These are phyloP conservation scores for Pyrochroa serraticornis DNA, from an alignment of 2,888 invertebrate genomes.

Conservation along the genomic window DNA sequence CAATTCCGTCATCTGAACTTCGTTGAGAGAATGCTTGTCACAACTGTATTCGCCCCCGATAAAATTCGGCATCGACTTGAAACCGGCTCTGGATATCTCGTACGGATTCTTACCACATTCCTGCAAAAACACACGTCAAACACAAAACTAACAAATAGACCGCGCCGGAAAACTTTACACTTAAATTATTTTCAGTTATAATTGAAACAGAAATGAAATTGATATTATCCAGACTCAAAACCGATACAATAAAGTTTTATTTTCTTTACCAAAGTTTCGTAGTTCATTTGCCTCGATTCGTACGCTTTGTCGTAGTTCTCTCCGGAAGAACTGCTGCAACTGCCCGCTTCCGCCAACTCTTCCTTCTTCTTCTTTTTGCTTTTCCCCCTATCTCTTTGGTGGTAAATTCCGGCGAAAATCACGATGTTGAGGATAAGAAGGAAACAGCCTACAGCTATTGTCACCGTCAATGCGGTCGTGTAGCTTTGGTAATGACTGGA, in stretches of 20 bases:
- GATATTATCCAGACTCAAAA: neutral
- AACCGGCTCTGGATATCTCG: constrained; percentile 62
- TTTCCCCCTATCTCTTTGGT: constrained; percentile 73
- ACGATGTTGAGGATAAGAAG: constrained; percentile 80
- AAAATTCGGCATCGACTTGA: constrained; percentile 62
- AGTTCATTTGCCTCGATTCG: constrained; percentile 37
- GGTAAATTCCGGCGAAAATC: constrained; percentile 88
- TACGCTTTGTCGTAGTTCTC: constrained; percentile 66
- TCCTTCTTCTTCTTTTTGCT: constrained; percentile 73
- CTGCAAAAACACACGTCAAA: neutral
- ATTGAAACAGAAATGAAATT: neutral
- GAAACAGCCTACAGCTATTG: constrained; percentile 85
- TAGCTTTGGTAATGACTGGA: constrained; percentile 87
- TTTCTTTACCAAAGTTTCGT: constrained; percentile 7
- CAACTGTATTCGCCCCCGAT: constrained; percentile 68
- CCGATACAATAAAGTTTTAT: neutral
- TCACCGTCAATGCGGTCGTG: constrained; percentile 86
- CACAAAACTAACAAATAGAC: neutral
- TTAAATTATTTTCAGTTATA: neutral
- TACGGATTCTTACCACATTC: constrained; percentile 57
- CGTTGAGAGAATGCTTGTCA: constrained; percentile 65
- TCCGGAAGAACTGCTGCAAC: constrained; percentile 67
- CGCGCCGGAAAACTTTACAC: constrained; percentile 3
- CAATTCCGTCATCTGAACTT: constrained; percentile 68
- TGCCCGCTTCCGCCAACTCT: constrained; percentile 75